A percentile compares a stretch with the other conserved stretches of the same genome.
These are phyloP conservation scores for Yoshiicerus persimilis DNA, from an alignment of 1,140 invertebrate species.

Conservation along the genomic window DNA sequence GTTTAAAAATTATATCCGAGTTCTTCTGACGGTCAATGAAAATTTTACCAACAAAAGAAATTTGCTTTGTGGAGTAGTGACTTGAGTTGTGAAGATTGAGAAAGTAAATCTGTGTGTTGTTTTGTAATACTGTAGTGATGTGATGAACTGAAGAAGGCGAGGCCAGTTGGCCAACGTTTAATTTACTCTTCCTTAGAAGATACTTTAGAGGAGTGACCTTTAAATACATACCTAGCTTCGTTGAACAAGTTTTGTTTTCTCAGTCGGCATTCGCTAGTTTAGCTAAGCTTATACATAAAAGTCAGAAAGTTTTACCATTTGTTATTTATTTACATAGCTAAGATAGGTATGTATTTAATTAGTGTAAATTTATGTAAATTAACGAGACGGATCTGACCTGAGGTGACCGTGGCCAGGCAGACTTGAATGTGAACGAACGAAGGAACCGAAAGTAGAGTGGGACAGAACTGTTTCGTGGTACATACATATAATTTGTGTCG, in stretches of 20 bases:
- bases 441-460: background rate
- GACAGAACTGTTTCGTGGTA: background rate
- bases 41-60: too few species aligned
- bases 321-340: background rate
- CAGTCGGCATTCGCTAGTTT: background rate
- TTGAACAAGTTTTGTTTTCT: background rate
- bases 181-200: background rate
- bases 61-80: too few species aligned
- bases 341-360: background rate
- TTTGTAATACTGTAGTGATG: too few species aligned
- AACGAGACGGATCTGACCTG: background rate
- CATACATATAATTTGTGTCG: background rate
- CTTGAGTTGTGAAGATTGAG: too few species aligned
- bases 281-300: background rate
- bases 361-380: background rate
- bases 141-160: background rate
- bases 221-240: background rate
- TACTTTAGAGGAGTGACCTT: background rate
- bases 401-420: background rate
- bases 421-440: background rate
- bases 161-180: background rate
- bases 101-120: too few species aligned
- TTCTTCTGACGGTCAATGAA: too few species aligned
- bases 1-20: background rate
- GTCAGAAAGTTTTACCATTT: background rate